Conservation (phyloP, 2,888 invertebrate genomes). For the Oxystoma pomonae region DNA sequence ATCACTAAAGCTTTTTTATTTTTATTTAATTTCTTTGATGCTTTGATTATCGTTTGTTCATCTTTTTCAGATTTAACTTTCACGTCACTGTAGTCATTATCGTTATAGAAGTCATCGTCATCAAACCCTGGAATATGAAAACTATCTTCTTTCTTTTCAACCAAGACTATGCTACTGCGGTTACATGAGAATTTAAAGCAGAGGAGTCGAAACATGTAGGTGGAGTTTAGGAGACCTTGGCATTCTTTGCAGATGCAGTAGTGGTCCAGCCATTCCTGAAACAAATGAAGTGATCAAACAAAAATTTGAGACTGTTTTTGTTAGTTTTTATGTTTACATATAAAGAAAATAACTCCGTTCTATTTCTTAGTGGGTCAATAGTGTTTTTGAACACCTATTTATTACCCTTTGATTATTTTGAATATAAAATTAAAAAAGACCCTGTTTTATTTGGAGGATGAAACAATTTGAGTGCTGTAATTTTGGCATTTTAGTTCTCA, state of each 20-base stretch:
- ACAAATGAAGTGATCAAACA: conserved; percentile 9
- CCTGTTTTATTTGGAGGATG: too few relatives aligned
- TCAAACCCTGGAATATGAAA: conserved; percentile 11
- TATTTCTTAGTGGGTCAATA: too few relatives aligned
- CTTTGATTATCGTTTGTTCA: neutral
- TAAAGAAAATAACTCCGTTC: too few relatives aligned
- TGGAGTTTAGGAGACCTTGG: conserved; percentile 21
- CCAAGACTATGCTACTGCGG: neutral
- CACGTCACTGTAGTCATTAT: neutral
- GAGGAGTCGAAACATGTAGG: conserved; percentile 26
- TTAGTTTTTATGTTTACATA: too few relatives aligned
- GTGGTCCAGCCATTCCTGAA: conserved; percentile 28
- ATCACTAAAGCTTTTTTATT: conserved; percentile 7
- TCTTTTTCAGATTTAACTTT: neutral
- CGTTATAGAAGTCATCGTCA: conserved; percentile 14
- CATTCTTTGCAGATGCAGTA: conserved; percentile 27
- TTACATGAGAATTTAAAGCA: conserved; percentile 22
- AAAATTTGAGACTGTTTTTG: too few relatives aligned
- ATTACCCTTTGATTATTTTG: too few relatives aligned
- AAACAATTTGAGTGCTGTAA: too few relatives aligned
- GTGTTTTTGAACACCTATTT: too few relatives aligned
- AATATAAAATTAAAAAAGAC: too few relatives aligned
- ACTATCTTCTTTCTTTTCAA: conserved; percentile 5
- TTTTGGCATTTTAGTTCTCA: too few relatives aligned
- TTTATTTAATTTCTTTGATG: neutral